phyloP scores from a whole-genome alignment of 1,140 invertebrate genomes.

The Drosophila watanabei region DNA sequence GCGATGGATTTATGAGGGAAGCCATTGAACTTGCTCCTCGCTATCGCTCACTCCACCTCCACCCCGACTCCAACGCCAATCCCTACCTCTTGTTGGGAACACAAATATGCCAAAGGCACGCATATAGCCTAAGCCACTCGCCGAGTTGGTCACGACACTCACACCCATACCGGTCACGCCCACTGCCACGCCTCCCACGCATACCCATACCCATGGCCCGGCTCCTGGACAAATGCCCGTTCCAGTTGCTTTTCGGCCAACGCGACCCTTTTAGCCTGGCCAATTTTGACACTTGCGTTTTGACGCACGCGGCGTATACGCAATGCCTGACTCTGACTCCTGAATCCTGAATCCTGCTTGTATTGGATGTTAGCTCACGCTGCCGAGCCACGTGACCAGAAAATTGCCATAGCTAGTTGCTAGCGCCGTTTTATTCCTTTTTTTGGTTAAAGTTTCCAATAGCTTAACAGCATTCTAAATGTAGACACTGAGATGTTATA shows the following conservation, averaged over 20 bases:
- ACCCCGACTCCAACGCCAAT: background rate
- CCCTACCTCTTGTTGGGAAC: conserved; percentile 16
- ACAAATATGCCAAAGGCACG: conserved; percentile 77
- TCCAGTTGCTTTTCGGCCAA: conserved; percentile 3
- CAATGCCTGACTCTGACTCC: conserved; percentile 57
- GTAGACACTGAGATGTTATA: conserved; percentile 15
- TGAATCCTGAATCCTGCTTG: conserved; percentile 32
- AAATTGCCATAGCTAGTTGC: conserved; percentile 22
- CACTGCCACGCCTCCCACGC: background rate
- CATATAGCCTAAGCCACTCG: conserved; percentile 44
- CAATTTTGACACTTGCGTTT: conserved; percentile 58
- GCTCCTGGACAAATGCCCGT: background rate
- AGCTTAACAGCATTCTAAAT: conserved; percentile 18
- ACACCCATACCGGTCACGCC: conserved; percentile 1
- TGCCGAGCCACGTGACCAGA: conserved; percentile 39
- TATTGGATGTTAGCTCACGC: conserved; percentile 8
- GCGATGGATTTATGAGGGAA: conserved; percentile 73
- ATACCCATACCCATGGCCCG: background rate
- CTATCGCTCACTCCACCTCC: conserved; percentile 22
- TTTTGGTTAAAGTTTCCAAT: conserved; percentile 49
- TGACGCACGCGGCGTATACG: conserved; percentile 67
- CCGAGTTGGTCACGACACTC: conserved; percentile 9
- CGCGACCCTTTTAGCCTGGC: conserved; percentile 4
- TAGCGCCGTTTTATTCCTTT: background rate
- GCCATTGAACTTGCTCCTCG: conserved; percentile 60